phyloP scores from a whole-genome alignment of 2,113 vertebrate species.

The Hypocryptadius cinnamomeus region DNA sequence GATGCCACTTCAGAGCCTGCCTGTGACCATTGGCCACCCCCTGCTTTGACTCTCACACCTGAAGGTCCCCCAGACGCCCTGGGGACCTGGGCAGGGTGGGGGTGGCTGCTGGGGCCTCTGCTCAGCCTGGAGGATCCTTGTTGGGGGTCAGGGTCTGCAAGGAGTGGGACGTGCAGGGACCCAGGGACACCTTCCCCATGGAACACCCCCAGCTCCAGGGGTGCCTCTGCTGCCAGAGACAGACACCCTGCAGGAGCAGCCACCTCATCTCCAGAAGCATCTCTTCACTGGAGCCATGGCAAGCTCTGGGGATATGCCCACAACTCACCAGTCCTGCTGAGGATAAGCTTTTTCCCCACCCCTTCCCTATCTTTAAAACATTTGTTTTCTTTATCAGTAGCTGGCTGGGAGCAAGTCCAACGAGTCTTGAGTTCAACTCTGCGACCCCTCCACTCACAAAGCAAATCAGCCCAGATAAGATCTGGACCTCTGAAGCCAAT shows the following conservation, averaged over 20 bases:
- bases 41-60: neutral
- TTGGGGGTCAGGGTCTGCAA: neutral
- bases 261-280: accelerated
- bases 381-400: neutral
- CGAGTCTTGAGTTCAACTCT: neutral
- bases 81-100: neutral
- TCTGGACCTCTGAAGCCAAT: conserved; percentile 12
- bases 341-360: neutral
- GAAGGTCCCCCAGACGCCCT: neutral
- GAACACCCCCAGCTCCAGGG: neutral
- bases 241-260: neutral
- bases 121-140: neutral
- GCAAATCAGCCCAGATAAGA: conserved; percentile 23
- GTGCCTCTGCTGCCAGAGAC: neutral
- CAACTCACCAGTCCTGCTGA: accelerated
- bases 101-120: neutral
- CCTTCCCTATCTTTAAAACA: neutral
- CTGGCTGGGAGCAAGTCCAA: neutral
- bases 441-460: neutral
- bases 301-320: accelerated
- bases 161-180: neutral
- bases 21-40: neutral
- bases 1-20: neutral
- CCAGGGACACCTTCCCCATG: accelerated
- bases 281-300: neutral